Conservation (phyloP, 1,140 invertebrate genomes). For the Pissodes strobi region DNA sequence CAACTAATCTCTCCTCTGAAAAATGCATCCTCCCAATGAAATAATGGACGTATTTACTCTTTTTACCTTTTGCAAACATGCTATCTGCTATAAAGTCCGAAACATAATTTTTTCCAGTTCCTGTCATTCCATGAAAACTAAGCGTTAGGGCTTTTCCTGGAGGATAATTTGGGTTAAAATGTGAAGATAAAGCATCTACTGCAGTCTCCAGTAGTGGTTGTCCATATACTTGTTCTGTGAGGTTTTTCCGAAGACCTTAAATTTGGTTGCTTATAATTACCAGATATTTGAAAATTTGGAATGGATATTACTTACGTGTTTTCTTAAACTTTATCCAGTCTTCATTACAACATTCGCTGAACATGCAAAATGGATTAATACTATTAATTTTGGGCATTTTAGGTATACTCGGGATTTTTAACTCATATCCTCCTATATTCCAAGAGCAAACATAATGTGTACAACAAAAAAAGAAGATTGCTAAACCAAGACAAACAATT, state of each 20-base stretch:
- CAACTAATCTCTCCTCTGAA: constrained; percentile 59
- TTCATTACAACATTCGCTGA: constrained; percentile 36
- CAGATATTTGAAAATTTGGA: constrained; percentile 5
- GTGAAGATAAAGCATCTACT: constrained; percentile 62
- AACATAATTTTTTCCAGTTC: constrained; percentile 88
- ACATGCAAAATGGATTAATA: constrained; percentile 30
- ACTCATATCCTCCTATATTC: not conserved
- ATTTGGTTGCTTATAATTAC: constrained; percentile 25
- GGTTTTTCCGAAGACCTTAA: constrained; percentile 50
- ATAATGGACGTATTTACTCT: constrained; percentile 80
- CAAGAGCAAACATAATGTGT: not conserved
- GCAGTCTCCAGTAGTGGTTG: constrained; percentile 68
- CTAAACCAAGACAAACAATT: too few relatives aligned
- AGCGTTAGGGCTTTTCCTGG: constrained; percentile 71
- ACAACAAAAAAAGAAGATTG: not conserved
- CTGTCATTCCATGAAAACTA: constrained; percentile 81
- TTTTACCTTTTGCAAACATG: constrained; percentile 72
- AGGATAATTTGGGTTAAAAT: constrained; percentile 55
- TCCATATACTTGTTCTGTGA: constrained; percentile 62
- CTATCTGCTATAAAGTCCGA: constrained; percentile 77
- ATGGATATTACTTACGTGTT: constrained; percentile 21
- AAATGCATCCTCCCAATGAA: constrained; percentile 83
- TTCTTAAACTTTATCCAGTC: constrained; percentile 29
- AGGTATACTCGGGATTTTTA: not conserved
- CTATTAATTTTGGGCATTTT: not conserved